Conservation (phyloP, 1,140 invertebrate genomes). For the Carposina sasakii region DNA sequence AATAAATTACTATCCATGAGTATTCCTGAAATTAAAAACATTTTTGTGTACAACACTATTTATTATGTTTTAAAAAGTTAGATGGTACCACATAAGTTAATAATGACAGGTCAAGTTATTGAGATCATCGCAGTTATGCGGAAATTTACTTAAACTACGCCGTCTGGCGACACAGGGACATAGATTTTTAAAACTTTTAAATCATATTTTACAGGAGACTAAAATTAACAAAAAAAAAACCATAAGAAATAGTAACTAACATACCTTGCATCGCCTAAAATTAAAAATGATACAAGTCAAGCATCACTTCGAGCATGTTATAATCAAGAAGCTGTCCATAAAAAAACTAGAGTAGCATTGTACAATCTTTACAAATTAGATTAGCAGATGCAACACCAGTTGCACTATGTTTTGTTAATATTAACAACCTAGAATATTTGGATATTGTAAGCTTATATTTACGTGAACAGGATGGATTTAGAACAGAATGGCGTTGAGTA, state of each 20-base stretch:
- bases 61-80: constrained; percentile 29
- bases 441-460: constrained; percentile 54
- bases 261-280: too few relatives aligned
- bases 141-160: constrained; percentile 48
- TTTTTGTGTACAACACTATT: constrained; percentile 26
- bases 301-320: too few relatives aligned
- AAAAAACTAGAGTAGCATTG: too few relatives aligned
- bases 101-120: constrained; percentile 48
- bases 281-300: too few relatives aligned
- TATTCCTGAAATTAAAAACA: constrained; percentile 29
- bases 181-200: constrained; percentile 6
- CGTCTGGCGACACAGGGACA: constrained; percentile 25
- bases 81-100: constrained; percentile 18
- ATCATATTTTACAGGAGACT: constrained; percentile 1
- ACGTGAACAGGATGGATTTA: constrained; percentile 58
- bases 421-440: too few relatives aligned
- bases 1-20: constrained; percentile 1
- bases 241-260: too few relatives aligned
- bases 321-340: too few relatives aligned
- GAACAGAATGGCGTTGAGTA: constrained; percentile 59
- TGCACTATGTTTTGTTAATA: too few relatives aligned
- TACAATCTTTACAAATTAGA: not conserved
- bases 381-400: constrained; percentile 28
- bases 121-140: constrained; percentile 60
- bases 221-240: too few relatives aligned